A percentile compares a stretch with the other conserved stretches of the same genome.
Evolutionary conservation across 1,140 invertebrate species (phyloP).

Genomic region (Geopemphigus sp.): DNA sequence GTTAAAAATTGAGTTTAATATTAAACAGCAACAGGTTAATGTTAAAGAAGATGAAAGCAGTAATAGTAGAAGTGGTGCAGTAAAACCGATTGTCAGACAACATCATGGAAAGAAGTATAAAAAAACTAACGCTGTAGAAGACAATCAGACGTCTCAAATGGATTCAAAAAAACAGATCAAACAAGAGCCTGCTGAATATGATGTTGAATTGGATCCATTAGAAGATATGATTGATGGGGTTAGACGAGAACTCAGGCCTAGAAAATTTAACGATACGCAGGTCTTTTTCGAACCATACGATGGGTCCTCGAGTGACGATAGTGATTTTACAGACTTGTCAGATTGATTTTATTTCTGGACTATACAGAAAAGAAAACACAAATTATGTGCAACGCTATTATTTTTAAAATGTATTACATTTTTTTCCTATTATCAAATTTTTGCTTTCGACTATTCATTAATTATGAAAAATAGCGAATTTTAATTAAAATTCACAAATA

Average conservation of each 20-base stretch:
- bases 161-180: slow-evolving; percentile 9
- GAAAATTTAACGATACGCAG: background rate
- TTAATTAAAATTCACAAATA: too few species aligned
- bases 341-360: background rate
- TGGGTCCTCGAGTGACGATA: slow-evolving; percentile 11
- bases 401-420: background rate
- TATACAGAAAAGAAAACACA: too few species aligned
- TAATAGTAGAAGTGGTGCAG: background rate
- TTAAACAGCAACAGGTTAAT: background rate
- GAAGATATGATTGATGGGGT: slow-evolving; percentile 8
- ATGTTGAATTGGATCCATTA: background rate
- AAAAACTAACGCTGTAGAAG: background rate
- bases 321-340: slow-evolving; percentile 18
- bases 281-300: slow-evolving; percentile 44
- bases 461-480: too few species aligned
- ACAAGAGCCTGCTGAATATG: slow-evolving; percentile 8
- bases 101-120: background rate
- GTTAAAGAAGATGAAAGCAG: background rate
- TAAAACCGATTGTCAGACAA: background rate
- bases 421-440: background rate
- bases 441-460: too few species aligned
- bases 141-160: background rate
- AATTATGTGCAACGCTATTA: background rate
- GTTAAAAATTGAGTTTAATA: background rate
- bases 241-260: slow-evolving; percentile 25